Evolutionary conservation across 2,113 vertebrate genomes (phyloP), one percentile per base, ranked within the genome.

Genomic region (Microtus montanus): DNA sequence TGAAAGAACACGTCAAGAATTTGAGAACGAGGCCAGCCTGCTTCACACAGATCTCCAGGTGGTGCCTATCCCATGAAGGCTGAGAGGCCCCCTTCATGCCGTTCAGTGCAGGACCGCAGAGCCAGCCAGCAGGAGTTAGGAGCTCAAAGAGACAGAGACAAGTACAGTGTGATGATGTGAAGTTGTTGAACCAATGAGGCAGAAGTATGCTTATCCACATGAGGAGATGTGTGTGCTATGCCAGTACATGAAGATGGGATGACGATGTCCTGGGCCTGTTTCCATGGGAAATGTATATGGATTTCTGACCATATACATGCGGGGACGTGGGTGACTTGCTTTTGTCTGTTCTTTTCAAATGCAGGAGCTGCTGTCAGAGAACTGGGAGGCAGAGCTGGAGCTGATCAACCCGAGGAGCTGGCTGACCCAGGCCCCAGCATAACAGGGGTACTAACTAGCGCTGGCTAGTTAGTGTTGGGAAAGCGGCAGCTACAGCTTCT

Each of bases 91-190:
- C 68, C 35, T 5, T 30, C 4, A 49, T 49, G 12, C 49, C 11
- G 12, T 24, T 33, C 41, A 86, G 3, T 12, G 38, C 35, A 49
- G 44, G 44, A 49, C 0, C 0, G 41, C 83, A 22, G 61, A 54
- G 22, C 22, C 12, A 63, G 26, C 30, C 30, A 68, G 11, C 12
- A 61, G 66, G 73, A 14, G 28, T 10, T 9, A 3, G 79, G 10
- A 24, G 20, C 66, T 5, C 52, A 78, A n/a, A n/a, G 78, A 82
- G 19, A 19, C 2, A 15, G 33, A 58, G 3, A 11, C 35, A 10
- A 0, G 0, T 0, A 14, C 5, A 3, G 0, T 3, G 19, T 10
- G 8, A 30, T 14, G 7, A 5, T 26, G 54, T 38, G 66, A 12
- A 0, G 24, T 47, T 35, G 14, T 3, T 17, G 24, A 70, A 49